Conservation (phyloP, 1,140 invertebrate genomes). For the Trypoxylus dichotomus region DNA sequence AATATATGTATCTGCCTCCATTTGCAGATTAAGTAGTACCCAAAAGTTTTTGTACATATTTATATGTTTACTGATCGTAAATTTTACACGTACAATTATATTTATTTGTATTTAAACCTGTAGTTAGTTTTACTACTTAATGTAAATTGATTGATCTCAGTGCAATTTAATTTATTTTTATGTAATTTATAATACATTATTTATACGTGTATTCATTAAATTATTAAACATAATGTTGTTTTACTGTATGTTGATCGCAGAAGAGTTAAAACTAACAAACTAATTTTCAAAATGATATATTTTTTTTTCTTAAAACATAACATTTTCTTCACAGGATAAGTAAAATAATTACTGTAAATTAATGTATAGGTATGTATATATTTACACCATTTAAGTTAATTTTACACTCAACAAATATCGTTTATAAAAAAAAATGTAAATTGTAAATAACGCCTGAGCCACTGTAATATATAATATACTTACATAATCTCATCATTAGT, state of each 20-base stretch:
- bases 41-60: not conserved
- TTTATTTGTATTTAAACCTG: not conserved
- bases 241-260: not conserved
- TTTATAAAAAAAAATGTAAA: slow-evolving; percentile 32
- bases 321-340: slow-evolving; percentile 21
- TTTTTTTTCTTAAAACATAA: slow-evolving; percentile 15
- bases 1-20: not conserved
- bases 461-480: slow-evolving; percentile 32
- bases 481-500: slow-evolving; percentile 32
- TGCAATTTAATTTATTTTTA: slow-evolving; percentile 11
- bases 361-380: slow-evolving; percentile 34
- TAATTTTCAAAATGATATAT: slow-evolving; percentile 24
- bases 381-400: slow-evolving; percentile 41
- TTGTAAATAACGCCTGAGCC: slow-evolving; percentile 40
- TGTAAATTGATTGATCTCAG: slow-evolving; percentile 1
- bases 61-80: not conserved
- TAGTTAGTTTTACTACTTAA: not conserved
- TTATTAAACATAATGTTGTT: not conserved
- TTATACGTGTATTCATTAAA: not conserved
- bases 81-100: not conserved
- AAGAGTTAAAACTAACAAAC: not conserved
- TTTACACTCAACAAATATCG: slow-evolving; percentile 41
- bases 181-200: not conserved
- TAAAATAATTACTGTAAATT: slow-evolving; percentile 15
- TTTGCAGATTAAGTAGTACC: not conserved